Conservation (phyloP, 2,113 vertebrate genomes). For the human (Homo sapiens) region DNA sequence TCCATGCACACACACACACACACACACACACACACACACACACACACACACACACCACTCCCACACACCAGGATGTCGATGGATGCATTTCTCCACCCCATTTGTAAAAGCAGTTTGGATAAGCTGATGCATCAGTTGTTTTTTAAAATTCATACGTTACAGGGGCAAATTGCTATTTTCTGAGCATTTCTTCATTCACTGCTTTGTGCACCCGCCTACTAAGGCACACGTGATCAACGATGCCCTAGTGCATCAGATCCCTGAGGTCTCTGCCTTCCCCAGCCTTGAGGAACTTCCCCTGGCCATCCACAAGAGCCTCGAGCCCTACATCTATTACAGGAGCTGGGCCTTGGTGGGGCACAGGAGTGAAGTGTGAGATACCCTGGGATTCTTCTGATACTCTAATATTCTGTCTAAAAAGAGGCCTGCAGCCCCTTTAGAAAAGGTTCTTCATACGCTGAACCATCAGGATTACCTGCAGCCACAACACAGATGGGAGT, state of each 20-base stretch:
- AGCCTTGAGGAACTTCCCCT: neutral
- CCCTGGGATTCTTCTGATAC: neutral
- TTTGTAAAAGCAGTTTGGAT: neutral
- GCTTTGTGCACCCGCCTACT: neutral
- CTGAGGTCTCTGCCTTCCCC: neutral
- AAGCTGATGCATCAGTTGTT: neutral
- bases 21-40: no score
- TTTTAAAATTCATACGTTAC: neutral
- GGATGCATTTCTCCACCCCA: neutral
- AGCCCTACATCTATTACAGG: neutral
- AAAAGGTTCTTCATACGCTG: neutral
- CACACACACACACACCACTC: no score
- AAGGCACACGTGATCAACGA: neutral
- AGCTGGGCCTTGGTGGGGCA: neutral
- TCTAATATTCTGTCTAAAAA: neutral
- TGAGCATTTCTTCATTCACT: neutral
- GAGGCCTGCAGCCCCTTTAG: neutral
- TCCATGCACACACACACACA: no score
- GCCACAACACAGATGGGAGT: neutral
- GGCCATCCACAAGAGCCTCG: neutral
- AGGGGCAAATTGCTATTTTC: neutral
- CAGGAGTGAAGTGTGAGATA: neutral
- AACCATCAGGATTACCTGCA: neutral
- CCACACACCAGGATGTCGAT: neutral
- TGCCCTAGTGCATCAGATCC: fast-evolving